Base-by-base conservation (phyloP, 2,113 vertebrate species). In the Micronisus gabar region DNA sequence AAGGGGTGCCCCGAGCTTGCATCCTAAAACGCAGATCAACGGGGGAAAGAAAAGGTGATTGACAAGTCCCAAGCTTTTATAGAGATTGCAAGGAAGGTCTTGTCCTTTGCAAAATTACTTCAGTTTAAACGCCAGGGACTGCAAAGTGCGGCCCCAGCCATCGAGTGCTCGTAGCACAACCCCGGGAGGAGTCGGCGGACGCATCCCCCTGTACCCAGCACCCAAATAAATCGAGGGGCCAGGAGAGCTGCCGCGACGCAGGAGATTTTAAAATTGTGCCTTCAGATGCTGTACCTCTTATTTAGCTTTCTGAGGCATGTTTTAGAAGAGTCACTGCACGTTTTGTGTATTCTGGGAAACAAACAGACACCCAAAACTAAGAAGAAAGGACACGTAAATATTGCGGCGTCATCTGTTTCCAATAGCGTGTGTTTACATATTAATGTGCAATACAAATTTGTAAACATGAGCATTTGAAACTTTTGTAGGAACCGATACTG, bases 381-480 rank as follows among this genome's bases (percentile, higher is more conserved):
- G 86, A 63, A 63, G 56, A 89, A 96, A 88, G 81, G 67, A 65
- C 89, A 61, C 53, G 65, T 91, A 90, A 91, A 74, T 95, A 58
- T 53, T 30, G 30, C 16, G 5, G 82, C 4, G 71, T 52, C 97
- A 97, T 98, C 96, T 98, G 97, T 50, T 98, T 92, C 97, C 96
- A 97, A 97, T 98, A 72, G 95, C 3, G 47, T 38, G 62, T 97
- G 94, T 97, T 98, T 98, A 97, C 95, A 90, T 97, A 98, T 97
- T 98, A 98, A 97, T 96, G 97, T 97, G 95, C 96, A 94, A 97
- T 96, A 98, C 97, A 98, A 98, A 98, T 98, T 98, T 98, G 98
- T 98, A 98, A 98, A 98, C 98, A 98, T 36, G 94, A 97, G 93
- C 92, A 91, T 97, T 96, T 95, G 97, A 98, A 97, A 93, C 96